Conservation (phyloP, 2,113 vertebrate genomes). For the Protobothrops flavoviridis region DNA sequence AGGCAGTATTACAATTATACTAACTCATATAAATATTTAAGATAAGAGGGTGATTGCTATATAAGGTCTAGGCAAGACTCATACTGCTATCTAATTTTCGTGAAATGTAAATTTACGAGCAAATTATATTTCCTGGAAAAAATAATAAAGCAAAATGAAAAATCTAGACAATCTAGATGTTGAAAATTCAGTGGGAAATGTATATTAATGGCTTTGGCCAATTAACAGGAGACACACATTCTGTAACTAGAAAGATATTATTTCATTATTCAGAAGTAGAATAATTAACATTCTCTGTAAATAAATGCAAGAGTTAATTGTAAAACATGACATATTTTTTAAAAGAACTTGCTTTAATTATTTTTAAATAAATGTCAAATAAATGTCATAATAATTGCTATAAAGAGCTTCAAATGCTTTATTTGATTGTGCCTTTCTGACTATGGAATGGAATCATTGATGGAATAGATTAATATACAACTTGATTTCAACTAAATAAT, state of each 20-base stretch:
- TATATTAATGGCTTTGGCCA: neutral
- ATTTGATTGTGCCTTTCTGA: neutral
- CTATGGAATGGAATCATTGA: neutral
- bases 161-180: fast-evolving
- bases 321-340: neutral
- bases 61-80: neutral
- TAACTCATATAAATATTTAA: neutral
- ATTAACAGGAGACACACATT: neutral
- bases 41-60: neutral
- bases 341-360: neutral
- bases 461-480: neutral
- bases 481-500: neutral
- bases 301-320: neutral
- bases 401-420: neutral
- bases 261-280: neutral
- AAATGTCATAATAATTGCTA: neutral
- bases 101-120: neutral
- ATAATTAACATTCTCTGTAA: neutral
- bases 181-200: neutral
- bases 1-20: fast-evolving
- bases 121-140: neutral
- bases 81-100: neutral
- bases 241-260: neutral
- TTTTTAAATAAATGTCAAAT: neutral
- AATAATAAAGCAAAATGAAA: fast-evolving